Base-by-base conservation (phyloP, 2,797 vertebrate species). In the Tadarida brasiliensis region DNA sequence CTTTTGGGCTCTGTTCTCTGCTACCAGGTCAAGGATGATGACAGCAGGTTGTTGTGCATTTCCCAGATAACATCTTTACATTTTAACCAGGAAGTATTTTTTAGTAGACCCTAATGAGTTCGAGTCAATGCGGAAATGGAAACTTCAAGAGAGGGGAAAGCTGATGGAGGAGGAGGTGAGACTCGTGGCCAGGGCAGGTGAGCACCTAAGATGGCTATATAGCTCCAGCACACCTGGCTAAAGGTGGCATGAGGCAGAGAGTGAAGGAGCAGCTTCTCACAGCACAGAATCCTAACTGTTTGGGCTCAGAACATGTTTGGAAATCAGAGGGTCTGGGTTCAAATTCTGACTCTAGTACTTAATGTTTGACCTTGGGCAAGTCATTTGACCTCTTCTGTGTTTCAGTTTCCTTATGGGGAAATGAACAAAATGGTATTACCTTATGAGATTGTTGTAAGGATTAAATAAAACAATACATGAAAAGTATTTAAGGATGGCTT, bases 61-160 rank as follows among this genome's bases (percentile, higher is more conserved):
- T 96, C 17, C 12, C 59, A 80, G 83, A 33, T 51, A 87, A 63
- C n/a, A 70, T 61, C 83, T 70, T 86, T 73, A 92, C 59, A 33
- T 47, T 82, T 87, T 93, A 65, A 80, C 11, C 39, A 85, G 47
- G 33, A 30, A 54, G 24, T 76, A 30, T 57, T 14, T 61, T 71
- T 63, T 65, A 54, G 65, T 12, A 87, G 51, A 87, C 5, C 16
- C 17, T 67, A 49, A 17, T 59, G 90, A 59, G 15, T 82, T 89
- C 9, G 35, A 77, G 54, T 77, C 28, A 81, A 9, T 68, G 47
- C 47, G 22, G 59, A 81, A 67, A 49, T 74, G 78, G 24, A 67
- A 67, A 67, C 30, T 73, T 63, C 7, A 77, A 19, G 68, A 86
- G 47, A 87, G 2, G 0, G 1, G 24, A 20, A 59, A 68, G 57